Percentiles rank a stretch among this genome's conserved stretches.
Conservation (phyloP, 2,797 vertebrate genomes). For the Falco biarmicus region DNA sequence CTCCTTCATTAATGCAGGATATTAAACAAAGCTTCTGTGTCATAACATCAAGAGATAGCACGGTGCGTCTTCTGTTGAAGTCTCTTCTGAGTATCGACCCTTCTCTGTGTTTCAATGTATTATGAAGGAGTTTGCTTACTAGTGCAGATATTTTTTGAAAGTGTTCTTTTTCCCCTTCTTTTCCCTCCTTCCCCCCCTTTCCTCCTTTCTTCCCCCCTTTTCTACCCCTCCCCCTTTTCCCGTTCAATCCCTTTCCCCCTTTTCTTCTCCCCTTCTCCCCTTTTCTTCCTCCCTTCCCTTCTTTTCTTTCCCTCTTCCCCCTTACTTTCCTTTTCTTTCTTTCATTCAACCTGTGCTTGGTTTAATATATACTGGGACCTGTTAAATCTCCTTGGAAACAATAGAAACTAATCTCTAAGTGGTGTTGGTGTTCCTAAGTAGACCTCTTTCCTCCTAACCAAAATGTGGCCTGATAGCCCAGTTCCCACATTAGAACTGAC, state of each 20-base stretch:
- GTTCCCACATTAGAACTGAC: conserved; percentile 63
- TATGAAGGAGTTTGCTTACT: conserved; percentile 27
- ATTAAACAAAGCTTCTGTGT: conserved; percentile 68
- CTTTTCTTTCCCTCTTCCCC: not conserved
- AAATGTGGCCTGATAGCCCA: conserved; percentile 51
- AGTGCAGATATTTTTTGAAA: not conserved
- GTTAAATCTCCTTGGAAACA: conserved; percentile 59
- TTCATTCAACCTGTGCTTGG: not conserved
- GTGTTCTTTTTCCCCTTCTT: not conserved
- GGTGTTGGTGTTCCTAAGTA: conserved; percentile 47
- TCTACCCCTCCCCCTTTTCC: not conserved
- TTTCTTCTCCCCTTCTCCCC: not conserved
- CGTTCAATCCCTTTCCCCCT: not conserved
- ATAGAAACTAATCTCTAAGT: conserved; percentile 36
- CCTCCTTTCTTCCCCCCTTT: not conserved
- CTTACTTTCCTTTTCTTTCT: not conserved
- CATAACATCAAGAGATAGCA: conserved; percentile 51
- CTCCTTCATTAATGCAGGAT: conserved; percentile 73
- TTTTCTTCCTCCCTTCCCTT: not conserved
- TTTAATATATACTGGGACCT: not conserved
- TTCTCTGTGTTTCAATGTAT: conserved; percentile 26
- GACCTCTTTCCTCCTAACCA: conserved; percentile 37
- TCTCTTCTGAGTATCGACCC: conserved; percentile 24
- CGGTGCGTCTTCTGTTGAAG: conserved; percentile 36
- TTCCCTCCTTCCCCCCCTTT: not conserved